phyloP scores from a whole-genome alignment of 2,888 invertebrate genomes.

The Drosophila suboccidentalis region DNA sequence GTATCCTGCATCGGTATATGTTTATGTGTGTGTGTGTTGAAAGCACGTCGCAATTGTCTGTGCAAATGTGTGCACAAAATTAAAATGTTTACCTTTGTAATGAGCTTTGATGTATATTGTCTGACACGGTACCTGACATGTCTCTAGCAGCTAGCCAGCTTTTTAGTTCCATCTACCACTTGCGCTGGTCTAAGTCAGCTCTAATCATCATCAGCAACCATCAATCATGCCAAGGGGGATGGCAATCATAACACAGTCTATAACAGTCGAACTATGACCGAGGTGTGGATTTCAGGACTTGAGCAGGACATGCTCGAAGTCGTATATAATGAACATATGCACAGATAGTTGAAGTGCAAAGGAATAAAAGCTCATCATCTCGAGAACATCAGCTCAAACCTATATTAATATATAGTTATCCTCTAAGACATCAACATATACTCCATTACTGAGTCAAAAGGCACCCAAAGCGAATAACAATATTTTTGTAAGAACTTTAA shows the following conservation, averaged over 20 bases:
- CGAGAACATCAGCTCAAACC: background rate
- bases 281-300: background rate
- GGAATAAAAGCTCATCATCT: background rate
- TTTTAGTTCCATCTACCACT: background rate
- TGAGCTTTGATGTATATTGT: constrained; percentile 44
- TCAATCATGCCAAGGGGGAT: constrained; percentile 44
- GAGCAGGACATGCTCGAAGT: background rate
- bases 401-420: background rate
- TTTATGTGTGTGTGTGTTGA: background rate
- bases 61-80: constrained; percentile 53
- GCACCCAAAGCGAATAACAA: background rate
- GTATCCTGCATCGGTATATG: background rate
- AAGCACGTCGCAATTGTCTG: constrained; percentile 12
- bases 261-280: background rate
- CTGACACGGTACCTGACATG: constrained; percentile 4
- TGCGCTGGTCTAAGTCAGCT: background rate
- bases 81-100: constrained; percentile 57
- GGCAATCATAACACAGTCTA: constrained; percentile 8
- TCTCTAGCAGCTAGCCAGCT: background rate
- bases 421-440: background rate
- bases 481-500: background rate
- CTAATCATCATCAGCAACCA: constrained; percentile 31
- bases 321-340: background rate
- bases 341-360: background rate
- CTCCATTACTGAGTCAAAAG: background rate